Percentiles rank a stretch among this genome's conserved stretches.
Evolutionary conservation across 64 coral and sea anemone species (phyloP).

Genomic region (Porites australiensis): DNA sequence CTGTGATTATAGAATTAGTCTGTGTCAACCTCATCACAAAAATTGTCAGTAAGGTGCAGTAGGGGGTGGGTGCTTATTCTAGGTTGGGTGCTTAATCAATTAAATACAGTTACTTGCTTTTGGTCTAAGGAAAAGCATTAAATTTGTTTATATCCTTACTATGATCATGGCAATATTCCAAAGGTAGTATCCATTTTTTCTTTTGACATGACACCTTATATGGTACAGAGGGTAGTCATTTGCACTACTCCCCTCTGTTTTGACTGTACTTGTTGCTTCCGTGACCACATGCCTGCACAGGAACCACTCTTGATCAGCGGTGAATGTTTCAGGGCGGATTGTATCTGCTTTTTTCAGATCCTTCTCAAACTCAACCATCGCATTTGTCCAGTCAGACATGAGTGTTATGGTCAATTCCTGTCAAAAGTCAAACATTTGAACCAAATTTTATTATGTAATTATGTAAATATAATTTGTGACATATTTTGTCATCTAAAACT

Average conservation of each 20-base stretch:
- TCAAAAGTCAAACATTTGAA: neutral
- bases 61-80: no score
- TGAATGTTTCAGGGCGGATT: slow-evolving; percentile 73
- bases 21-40: no score
- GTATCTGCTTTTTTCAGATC: slow-evolving; percentile 74
- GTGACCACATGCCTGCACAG: slow-evolving; percentile 81
- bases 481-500: no score
- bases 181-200: slow-evolving; percentile 82
- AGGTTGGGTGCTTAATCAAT: no score
- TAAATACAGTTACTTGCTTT: no score
- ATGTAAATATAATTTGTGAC: no score
- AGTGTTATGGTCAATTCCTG: slow-evolving; percentile 84
- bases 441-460: no score
- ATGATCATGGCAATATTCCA: slow-evolving; percentile 90
- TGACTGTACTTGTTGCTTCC: slow-evolving; percentile 31
- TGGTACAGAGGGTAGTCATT: slow-evolving; percentile 90
- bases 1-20: no score
- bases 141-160: slow-evolving; percentile 29
- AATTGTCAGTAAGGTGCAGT: no score
- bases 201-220: slow-evolving; percentile 68
- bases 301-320: slow-evolving; percentile 76
- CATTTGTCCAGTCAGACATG: slow-evolving; percentile 94
- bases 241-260: slow-evolving; percentile 69
- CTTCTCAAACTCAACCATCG: slow-evolving; percentile 77
- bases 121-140: no score